Percentiles rank a stretch among this genome's conserved stretches.
Conservation (phyloP, 2,113 vertebrate genomes). For the crab-eating macaque (Macaca fascicularis) region T2T-MFA8v1.1 NC_088394.1:8135501-8136000, state of each 20-base stretch:
- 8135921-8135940: neutral
- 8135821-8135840: neutral
- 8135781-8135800: neutral
- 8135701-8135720: neutral
- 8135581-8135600: constrained; percentile 79
- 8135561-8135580: constrained; percentile 82
- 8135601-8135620: constrained; percentile 69
- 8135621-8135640: constrained; percentile 33
- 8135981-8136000: constrained; percentile 57
- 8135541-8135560: constrained; percentile 81
- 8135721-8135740: neutral
- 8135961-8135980: neutral
- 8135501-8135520: constrained; percentile 82
- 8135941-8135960: constrained; percentile 13
- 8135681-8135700: neutral
- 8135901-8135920: constrained; percentile 46
- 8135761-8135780: neutral
- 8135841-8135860: neutral
- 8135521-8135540: constrained; percentile 72
- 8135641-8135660: neutral
- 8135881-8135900: neutral
- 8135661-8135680: neutral
- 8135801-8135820: neutral
- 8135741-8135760: neutral
- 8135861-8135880: neutral